Percentiles rank a stretch among this genome's conserved stretches.
phyloP scores from a whole-genome alignment of 2,113 vertebrate genomes.

The Sylvilagus bachmani region DNA sequence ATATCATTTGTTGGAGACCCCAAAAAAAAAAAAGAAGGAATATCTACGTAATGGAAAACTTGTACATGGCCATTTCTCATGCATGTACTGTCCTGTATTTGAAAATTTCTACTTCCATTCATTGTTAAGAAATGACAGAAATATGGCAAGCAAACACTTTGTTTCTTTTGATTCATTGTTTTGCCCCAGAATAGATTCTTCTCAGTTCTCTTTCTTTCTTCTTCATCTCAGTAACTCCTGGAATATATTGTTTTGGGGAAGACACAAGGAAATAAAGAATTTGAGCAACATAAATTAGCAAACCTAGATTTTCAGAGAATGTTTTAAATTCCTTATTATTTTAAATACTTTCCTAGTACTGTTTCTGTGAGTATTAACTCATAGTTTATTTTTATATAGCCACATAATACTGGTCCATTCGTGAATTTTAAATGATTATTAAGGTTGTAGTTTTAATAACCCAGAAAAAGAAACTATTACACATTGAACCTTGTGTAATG shows the following conservation, averaged over 20 bases:
- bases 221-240: not conserved
- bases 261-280: not conserved
- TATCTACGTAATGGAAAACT: not conserved
- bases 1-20: not conserved
- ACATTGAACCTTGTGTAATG: not conserved
- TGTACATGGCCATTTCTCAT: not conserved
- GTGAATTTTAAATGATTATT: not conserved
- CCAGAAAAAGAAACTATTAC: not conserved
- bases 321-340: not conserved
- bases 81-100: not conserved
- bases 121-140: not conserved
- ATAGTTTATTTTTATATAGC: not conserved
- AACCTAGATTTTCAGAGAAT: constrained; percentile 38
- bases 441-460: not conserved
- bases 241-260: not conserved
- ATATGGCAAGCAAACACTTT: not conserved
- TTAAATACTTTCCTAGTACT: not conserved
- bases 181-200: not conserved
- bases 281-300: not conserved
- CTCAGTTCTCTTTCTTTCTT: not conserved
- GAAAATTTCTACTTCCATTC: not conserved
- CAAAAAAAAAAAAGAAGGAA: not conserved
- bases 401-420: not conserved
- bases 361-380: not conserved
- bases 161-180: not conserved